Conservation (phyloP, 1,140 invertebrate genomes). For the Ceratosolen fusciceps region DNA sequence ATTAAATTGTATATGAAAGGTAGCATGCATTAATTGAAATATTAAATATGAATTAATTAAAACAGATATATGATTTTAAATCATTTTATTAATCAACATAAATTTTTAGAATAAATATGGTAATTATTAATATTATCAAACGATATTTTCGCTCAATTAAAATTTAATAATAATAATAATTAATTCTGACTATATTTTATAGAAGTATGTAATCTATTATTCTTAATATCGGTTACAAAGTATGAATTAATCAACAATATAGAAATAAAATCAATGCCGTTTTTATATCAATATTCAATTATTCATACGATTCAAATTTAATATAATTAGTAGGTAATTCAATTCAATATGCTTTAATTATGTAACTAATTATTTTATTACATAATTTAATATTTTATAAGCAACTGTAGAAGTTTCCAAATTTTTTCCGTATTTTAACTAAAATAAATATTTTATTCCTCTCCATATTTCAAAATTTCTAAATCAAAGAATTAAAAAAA, state of each 20-base stretch:
- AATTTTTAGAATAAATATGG: not conserved
- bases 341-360: not conserved
- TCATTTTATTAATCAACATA: not conserved
- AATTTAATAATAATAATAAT: too few species aligned
- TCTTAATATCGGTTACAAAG: too few species aligned
- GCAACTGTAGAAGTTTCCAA: not conserved
- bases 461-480: slow-evolving; percentile 34
- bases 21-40: not conserved
- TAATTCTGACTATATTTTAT: too few species aligned
- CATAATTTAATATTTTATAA: not conserved
- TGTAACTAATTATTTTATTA: not conserved
- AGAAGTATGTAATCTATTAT: too few species aligned
- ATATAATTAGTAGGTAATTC: too few species aligned
- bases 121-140: not conserved
- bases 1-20: not conserved
- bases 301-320: too few species aligned
- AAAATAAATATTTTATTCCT: slow-evolving; percentile 32
- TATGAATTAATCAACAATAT: not conserved
- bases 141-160: not conserved
- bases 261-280: not conserved
- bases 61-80: not conserved
- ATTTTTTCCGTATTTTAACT: slow-evolving; percentile 19
- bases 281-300: not conserved
- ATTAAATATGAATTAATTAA: not conserved
- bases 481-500: slow-evolving; percentile 16